Evolutionary conservation across 2,113 vertebrate species (phyloP), one percentile per base, ranked within the genome.

Genomic region (Erpornis zantholeuca): DNA sequence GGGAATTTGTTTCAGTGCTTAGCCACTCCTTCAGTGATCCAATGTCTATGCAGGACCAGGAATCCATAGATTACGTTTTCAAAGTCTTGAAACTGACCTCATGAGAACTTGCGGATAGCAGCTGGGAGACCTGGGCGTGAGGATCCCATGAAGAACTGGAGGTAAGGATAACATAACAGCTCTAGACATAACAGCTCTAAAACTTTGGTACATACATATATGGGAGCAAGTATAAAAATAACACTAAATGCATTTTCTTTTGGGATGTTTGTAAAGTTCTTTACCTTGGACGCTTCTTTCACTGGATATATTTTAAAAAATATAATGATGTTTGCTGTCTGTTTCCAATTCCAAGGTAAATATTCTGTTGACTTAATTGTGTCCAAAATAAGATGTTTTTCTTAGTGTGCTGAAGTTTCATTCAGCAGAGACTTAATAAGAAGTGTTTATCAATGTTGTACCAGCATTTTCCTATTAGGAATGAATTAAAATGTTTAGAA

Each of bases 31-130:
- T 61, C 47, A 71, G 36, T 44, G 31, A 35, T 66, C 92, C 98
- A 57, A 97, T 98, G 97, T 97, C 97, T 50, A 93, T 98, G 66
- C 68, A 98, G 63, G 97, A 98, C 90, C 72, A 97, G 49, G 95
- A 98, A 94, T 98, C 97, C 40, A 79, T 78, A 11, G 98, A 97
- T 15, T 88, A 97, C 42, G 88, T 97, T 95, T 98, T 98, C 60
- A 97, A 97, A 96, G 97, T 97, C 50, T 97, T 98, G 60, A 98
- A 97, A 95, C 97, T 97, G 35, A 98, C 96, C 94, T 98, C 27
- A 97, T 98, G 12, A 98, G 97, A 95, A 98, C 90, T 54, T 98
- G 97, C 12, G 97, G 92, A 21, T 97, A 98, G 82, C 98, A 98
- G 69, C 90, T 98, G n/a, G 97, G 66, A 47, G 92, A 98, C 83